These are phyloP conservation scores for Enteromius radiatus DNA, from an alignment of 2,797 vertebrate genomes.

Conservation along the genomic window DNA sequence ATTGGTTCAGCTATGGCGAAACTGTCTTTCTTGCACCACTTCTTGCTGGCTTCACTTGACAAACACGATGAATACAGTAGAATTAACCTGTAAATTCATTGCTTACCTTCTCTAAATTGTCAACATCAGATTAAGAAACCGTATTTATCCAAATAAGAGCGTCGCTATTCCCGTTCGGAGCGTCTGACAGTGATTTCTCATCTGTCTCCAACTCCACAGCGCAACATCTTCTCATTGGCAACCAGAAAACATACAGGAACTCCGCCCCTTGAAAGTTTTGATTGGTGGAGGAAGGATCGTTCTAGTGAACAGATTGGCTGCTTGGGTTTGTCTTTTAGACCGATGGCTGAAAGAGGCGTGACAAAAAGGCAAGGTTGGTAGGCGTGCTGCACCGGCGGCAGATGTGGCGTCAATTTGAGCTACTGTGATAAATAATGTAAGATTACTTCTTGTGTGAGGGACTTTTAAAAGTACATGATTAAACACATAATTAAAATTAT, in stretches of 20 bases:
- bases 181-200: slow-evolving; percentile 41
- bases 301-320: slow-evolving; percentile 61
- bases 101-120: slow-evolving; percentile 10
- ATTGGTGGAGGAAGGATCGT: slow-evolving; percentile 60
- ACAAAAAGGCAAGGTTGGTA: slow-evolving; percentile 69
- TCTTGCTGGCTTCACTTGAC: slow-evolving; percentile 1
- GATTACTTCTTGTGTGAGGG: not conserved
- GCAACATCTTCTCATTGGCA: slow-evolving; percentile 67
- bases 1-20: slow-evolving; percentile 28
- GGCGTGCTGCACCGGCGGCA: slow-evolving; percentile 61
- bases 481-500: not conserved
- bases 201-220: slow-evolving; percentile 59
- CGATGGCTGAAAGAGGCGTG: slow-evolving; percentile 41
- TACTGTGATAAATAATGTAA: slow-evolving; percentile 21
- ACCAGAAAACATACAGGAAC: slow-evolving; percentile 55
- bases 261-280: slow-evolving; percentile 49
- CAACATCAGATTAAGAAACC: slow-evolving; percentile 23
- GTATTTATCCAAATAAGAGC: not conserved
- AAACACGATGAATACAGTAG: slow-evolving; percentile 11
- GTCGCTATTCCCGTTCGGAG: slow-evolving; percentile 15
- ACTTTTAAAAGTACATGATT: not conserved
- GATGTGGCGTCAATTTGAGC: slow-evolving; percentile 16
- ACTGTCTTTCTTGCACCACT: slow-evolving; percentile 12
- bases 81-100: not conserved
- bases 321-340: rapidly evolving